Conservation (phyloP, 2,888 invertebrate genomes). For the Himalopsyche anomala region DNA sequence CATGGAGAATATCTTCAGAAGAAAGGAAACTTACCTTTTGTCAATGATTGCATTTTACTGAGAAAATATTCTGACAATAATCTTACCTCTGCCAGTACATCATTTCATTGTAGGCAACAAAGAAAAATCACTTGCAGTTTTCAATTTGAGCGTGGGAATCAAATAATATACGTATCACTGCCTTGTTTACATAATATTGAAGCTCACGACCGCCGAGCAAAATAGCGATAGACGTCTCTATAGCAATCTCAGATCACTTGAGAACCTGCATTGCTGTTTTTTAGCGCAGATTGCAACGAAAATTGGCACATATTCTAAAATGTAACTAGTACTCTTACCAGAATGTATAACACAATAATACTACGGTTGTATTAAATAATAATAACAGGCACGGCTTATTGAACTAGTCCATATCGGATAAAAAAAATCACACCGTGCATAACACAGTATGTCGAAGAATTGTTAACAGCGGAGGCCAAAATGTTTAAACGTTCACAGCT, state of each 20-base stretch:
- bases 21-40: neutral
- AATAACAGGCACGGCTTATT: constrained; percentile 29
- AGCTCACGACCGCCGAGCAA: constrained; percentile 59
- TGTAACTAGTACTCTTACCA: neutral
- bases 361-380: neutral
- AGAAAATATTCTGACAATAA: constrained; percentile 17
- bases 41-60: neutral
- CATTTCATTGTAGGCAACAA: constrained; percentile 56
- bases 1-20: constrained; percentile 9
- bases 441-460: neutral
- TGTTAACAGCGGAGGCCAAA: constrained; percentile 21
- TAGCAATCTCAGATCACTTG: constrained; percentile 27
- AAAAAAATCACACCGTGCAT: constrained; percentile 24
- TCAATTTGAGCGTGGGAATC: constrained; percentile 64
- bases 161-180: constrained; percentile 44
- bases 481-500: too few relatives aligned
- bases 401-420: constrained; percentile 19
- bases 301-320: constrained; percentile 30
- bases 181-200: constrained; percentile 64
- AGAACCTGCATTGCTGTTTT: constrained; percentile 35
- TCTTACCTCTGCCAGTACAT: constrained; percentile 44
- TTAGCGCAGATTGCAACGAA: constrained; percentile 14
- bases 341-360: constrained; percentile 21
- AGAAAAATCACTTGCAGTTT: constrained; percentile 61
- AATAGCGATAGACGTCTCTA: constrained; percentile 42